phyloP scores from a whole-genome alignment of 2,113 vertebrate species.

The Panthera tigris region DNA sequence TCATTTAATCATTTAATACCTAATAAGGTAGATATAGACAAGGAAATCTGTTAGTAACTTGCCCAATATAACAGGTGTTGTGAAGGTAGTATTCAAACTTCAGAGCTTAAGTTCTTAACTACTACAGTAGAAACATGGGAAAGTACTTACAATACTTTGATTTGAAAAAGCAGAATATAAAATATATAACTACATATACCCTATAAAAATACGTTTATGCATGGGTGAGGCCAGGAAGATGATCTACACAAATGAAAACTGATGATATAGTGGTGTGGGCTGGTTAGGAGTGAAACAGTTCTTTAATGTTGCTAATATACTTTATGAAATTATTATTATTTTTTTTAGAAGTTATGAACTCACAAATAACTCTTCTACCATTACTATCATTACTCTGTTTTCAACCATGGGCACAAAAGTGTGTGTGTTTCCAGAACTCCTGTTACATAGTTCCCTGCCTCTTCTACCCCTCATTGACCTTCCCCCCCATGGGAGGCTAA shows the following conservation, averaged over 20 bases:
- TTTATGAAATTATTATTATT: background rate
- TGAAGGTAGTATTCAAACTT: slow-evolving; percentile 46
- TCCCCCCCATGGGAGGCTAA: background rate
- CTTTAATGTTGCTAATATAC: slow-evolving; percentile 21
- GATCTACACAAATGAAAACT: background rate
- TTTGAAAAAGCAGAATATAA: slow-evolving; percentile 69
- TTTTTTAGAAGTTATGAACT: slow-evolving; percentile 12
- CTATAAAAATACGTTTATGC: slow-evolving; percentile 51
- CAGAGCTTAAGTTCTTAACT: slow-evolving; percentile 31
- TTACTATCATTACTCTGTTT: background rate
- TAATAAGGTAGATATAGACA: slow-evolving; percentile 40
- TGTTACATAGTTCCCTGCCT: background rate
- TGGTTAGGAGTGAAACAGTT: background rate
- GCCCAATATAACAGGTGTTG: slow-evolving; percentile 22
- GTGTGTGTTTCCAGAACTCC: background rate
- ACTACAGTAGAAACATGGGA: slow-evolving; percentile 35
- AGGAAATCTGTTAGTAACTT: slow-evolving; percentile 38
- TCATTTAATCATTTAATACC: slow-evolving; percentile 37
- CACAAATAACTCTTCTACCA: background rate
- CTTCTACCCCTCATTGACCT: background rate
- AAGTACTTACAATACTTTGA: slow-evolving; percentile 56
- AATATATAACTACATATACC: slow-evolving; percentile 50
- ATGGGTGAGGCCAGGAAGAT: slow-evolving; percentile 21
- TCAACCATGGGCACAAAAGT: background rate
- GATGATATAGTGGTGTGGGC: background rate